Percentiles rank a stretch among this genome's conserved stretches.
Evolutionary conservation across 2,113 vertebrate species (phyloP).

Genomic region (Saccopteryx bilineata): DNA sequence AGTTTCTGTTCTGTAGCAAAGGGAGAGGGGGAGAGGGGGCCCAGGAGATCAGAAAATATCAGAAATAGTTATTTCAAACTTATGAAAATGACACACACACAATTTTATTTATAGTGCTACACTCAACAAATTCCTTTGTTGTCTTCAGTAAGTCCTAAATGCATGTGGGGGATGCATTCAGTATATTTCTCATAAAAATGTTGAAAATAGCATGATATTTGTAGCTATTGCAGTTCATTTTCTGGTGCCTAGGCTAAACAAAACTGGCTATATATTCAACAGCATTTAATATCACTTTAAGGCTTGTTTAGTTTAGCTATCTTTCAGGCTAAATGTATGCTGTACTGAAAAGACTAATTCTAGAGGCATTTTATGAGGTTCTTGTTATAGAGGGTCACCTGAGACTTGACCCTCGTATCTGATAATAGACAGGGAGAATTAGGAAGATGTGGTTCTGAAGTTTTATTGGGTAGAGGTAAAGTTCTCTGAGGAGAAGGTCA

Average conservation of each 20-base stretch:
- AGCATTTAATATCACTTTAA: not conserved
- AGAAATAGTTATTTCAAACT: constrained; percentile 3
- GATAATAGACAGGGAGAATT: not conserved
- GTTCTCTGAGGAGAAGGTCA: not conserved
- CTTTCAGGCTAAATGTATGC: not conserved
- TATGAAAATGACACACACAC: not conserved
- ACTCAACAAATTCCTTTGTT: not conserved
- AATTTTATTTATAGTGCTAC: not conserved
- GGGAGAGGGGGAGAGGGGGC: not conserved
- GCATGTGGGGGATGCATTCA: fast-evolving
- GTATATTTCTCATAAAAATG: not conserved
- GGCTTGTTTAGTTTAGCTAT: not conserved
- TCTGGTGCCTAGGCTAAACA: not conserved
- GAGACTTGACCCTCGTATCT: not conserved
- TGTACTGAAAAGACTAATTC: not conserved
- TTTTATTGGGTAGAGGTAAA: constrained; percentile 2
- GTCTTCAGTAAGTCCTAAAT: not conserved
- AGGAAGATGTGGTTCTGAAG: not conserved
- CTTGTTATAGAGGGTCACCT: not conserved
- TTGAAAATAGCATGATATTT: not conserved
- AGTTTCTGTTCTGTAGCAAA: not conserved
- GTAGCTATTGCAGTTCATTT: not conserved
- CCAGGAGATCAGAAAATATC: not conserved
- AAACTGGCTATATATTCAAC: not conserved
- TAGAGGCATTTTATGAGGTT: not conserved